phyloP scores from a whole-genome alignment of 2,888 invertebrate genomes.

The Conus canariensis region DNA sequence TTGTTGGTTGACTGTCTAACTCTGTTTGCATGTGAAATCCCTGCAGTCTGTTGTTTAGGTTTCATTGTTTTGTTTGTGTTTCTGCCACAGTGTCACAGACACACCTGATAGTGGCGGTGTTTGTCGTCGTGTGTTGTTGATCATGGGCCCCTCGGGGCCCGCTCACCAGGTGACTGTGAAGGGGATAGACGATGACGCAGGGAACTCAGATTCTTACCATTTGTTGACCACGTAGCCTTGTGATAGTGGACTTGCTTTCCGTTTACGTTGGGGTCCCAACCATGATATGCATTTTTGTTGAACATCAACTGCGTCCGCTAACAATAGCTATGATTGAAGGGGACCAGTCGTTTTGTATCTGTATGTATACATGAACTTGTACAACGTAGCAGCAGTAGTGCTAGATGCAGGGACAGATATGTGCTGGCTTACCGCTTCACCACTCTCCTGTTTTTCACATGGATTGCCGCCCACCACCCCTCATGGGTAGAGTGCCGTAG shows the following conservation, averaged over 20 bases:
- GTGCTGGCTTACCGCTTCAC: background rate
- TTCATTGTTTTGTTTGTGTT: too few relatives aligned
- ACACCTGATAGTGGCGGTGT: background rate
- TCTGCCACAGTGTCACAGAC: too few relatives aligned
- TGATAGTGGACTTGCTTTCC: background rate
- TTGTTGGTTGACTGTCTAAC: too few relatives aligned
- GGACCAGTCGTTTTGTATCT: background rate
- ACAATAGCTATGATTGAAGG: background rate
- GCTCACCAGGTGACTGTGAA: conserved; percentile 12
- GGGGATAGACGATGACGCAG: background rate
- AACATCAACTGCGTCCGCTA: background rate
- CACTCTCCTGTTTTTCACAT: background rate
- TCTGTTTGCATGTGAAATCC: too few relatives aligned
- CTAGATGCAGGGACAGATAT: background rate
- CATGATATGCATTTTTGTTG: background rate
- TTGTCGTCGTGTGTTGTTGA: background rate
- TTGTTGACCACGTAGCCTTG: conserved; percentile 1
- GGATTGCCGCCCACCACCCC: background rate
- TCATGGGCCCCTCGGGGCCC: background rate
- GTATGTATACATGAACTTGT: background rate
- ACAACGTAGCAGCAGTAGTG: background rate
- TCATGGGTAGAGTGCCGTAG: background rate
- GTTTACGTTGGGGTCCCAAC: background rate
- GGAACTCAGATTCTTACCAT: conserved; percentile 4
- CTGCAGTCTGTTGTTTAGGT: too few relatives aligned